phyloP scores from a whole-genome alignment of 1,140 invertebrate genomes.

The Hypothenemus hampei region DNA sequence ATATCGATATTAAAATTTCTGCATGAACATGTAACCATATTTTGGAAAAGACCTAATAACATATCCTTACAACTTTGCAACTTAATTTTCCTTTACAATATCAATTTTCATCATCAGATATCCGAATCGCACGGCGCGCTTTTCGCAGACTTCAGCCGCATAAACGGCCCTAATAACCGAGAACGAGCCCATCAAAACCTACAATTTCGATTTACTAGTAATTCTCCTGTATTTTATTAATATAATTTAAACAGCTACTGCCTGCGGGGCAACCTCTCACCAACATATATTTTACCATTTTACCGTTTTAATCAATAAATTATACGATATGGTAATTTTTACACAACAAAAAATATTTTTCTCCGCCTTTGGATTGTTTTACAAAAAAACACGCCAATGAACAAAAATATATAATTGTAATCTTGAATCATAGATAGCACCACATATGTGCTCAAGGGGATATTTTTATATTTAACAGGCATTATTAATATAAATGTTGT shows the following conservation, averaged over 20 bases:
- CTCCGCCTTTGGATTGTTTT: too few relatives aligned
- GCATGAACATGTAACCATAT: too few relatives aligned
- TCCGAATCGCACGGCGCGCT: slow-evolving; percentile 38
- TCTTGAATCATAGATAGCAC: too few relatives aligned
- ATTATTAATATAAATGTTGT: too few relatives aligned
- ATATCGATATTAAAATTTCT: too few relatives aligned
- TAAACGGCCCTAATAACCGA: slow-evolving; percentile 36
- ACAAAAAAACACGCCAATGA: too few relatives aligned
- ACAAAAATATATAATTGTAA: too few relatives aligned
- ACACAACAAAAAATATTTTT: too few relatives aligned
- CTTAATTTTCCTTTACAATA: slow-evolving; percentile 44
- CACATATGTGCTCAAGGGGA: too few relatives aligned
- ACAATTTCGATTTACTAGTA: slow-evolving; percentile 45
- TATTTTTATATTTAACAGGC: too few relatives aligned
- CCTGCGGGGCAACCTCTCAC: slow-evolving; percentile 29
- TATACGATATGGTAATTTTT: too few relatives aligned
- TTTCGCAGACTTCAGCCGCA: slow-evolving; percentile 29
- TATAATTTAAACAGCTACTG: slow-evolving; percentile 43
- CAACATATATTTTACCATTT: slow-evolving; percentile 32
- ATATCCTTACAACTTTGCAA: slow-evolving; percentile 39
- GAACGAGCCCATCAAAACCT: slow-evolving; percentile 31
- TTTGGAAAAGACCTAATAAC: too few relatives aligned
- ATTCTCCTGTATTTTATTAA: slow-evolving; percentile 41
- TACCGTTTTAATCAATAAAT: slow-evolving; percentile 32
- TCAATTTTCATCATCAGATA: slow-evolving; percentile 46